Base-by-base conservation (phyloP, 1,140 invertebrate species). In the Zaprionus capensis region DNA sequence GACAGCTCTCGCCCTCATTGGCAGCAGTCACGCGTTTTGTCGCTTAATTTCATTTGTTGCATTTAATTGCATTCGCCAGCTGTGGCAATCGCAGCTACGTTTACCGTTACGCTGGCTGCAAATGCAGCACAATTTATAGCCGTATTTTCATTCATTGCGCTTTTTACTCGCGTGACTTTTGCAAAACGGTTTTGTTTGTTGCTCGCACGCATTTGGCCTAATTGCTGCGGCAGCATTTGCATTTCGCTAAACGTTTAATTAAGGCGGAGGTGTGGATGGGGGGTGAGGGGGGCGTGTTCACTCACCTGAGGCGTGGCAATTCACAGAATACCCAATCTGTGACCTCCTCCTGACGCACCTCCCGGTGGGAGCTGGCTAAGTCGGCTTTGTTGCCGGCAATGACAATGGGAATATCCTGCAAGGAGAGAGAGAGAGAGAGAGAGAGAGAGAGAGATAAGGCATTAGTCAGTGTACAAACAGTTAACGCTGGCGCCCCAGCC, bases 311-410 rank as follows among this genome's bases (percentile, higher is more conserved):
- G 91, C 95, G 96, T 1, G 96, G 96, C 67, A 97, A 92, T 88
- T 96, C 95, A 81, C 96, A 96, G 83, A 95, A 96, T 2, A 97
- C 93, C 96, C 96, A 97, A 81, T 97, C 96, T 58, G 95, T 95
- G 3, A 96, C 96, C 82, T 97, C 96, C 88, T 97, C 96, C 63
- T 96, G 94, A 24, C 94, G 93, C 49, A 96, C 95, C 92, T 96
- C 95, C 57, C 96, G 92, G 76, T 95, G 94, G 34, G 94, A 94
- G 65, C 93, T 88, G 12, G 95, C 95, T 36, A 97, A 87, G 87
- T 98, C 97, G 24, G 95, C 93, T 93, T 98, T 98, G 93, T 98
- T 97, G 15, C 97, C 97, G 4, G 96, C 96, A 59, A 98, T 95
- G 20, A 98, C 96, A 80, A 97, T 97, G 5, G 97, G 97, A 63